These are phyloP conservation scores for Carpatolechia fugitivella DNA, from an alignment of 2,888 invertebrate species.

Conservation along the genomic window DNA sequence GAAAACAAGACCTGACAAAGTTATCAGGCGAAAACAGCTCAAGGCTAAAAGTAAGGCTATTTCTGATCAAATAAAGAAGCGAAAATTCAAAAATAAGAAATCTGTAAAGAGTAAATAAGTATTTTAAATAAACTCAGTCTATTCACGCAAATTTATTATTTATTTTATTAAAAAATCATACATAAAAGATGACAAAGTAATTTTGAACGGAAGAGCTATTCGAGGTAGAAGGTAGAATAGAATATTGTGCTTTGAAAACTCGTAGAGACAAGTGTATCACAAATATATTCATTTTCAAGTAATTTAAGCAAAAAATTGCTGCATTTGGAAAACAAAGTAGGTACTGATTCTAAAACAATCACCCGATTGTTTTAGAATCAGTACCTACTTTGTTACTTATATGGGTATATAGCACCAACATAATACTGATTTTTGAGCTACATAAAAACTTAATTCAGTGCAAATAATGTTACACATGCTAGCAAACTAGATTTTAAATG, in stretches of 20 bases:
- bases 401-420: no score
- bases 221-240: constrained; percentile 9
- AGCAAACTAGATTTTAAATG: no score
- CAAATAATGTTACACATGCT: no score
- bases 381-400: no score
- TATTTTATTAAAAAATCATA: constrained; percentile 26
- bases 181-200: constrained; percentile 26
- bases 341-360: no score
- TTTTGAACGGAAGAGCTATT: constrained; percentile 10
- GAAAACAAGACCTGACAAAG: constrained; percentile 62
- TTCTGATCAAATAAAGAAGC: constrained; percentile 69
- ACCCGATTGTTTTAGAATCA: no score
- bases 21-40: constrained; percentile 69
- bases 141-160: constrained; percentile 33
- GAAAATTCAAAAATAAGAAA: constrained; percentile 65
- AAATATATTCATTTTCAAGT: background rate
- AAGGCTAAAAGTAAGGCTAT: constrained; percentile 70
- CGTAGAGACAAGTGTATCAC: no score
- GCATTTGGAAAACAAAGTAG: no score
- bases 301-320: no score
- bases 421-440: no score
- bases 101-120: constrained; percentile 39
- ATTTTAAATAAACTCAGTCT: constrained; percentile 31
- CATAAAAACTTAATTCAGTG: no score
- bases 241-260: constrained; percentile 1